These are phyloP conservation scores for Drosophila nasuta DNA, from an alignment of 1,140 invertebrate genomes.

Conservation along the genomic window DNA sequence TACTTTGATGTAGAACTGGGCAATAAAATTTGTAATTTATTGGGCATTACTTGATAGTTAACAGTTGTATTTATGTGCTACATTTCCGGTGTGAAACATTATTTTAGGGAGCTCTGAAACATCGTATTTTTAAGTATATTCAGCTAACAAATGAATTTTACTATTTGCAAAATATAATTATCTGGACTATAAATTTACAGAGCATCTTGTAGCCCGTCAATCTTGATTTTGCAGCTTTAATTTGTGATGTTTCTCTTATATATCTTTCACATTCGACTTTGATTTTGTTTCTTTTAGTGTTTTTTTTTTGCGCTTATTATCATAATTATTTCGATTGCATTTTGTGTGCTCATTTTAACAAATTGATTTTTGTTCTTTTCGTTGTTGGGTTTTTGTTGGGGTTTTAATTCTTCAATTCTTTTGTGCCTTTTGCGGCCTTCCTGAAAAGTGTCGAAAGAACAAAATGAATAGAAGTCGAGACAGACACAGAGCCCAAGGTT, in stretches of 20 bases:
- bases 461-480: slow-evolving; percentile 17
- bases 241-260: slow-evolving; percentile 11
- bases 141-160: too few species aligned
- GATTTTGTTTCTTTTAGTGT: neutral
- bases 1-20: too few species aligned
- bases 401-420: slow-evolving; percentile 14
- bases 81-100: too few species aligned
- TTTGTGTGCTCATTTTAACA: slow-evolving; percentile 48
- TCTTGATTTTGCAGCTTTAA: neutral
- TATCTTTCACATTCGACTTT: neutral
- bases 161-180: too few species aligned
- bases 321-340: slow-evolving; percentile 56
- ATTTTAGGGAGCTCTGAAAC: too few species aligned
- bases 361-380: slow-evolving; percentile 39
- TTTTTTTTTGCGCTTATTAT: slow-evolving; percentile 33
- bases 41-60: too few species aligned
- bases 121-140: too few species aligned
- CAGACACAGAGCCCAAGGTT: slow-evolving; percentile 26
- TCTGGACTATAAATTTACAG: neutral
- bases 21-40: too few species aligned
- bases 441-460: slow-evolving; percentile 31
- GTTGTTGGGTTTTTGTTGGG: slow-evolving; percentile 1
- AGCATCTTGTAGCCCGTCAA: neutral
- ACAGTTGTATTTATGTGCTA: too few species aligned
- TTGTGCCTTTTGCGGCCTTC: slow-evolving; percentile 23